A percentile compares a stretch with the other conserved stretches of the same genome.
phyloP scores from a whole-genome alignment of 1,140 invertebrate species.

The Dinoponera quadriceps region DNA sequence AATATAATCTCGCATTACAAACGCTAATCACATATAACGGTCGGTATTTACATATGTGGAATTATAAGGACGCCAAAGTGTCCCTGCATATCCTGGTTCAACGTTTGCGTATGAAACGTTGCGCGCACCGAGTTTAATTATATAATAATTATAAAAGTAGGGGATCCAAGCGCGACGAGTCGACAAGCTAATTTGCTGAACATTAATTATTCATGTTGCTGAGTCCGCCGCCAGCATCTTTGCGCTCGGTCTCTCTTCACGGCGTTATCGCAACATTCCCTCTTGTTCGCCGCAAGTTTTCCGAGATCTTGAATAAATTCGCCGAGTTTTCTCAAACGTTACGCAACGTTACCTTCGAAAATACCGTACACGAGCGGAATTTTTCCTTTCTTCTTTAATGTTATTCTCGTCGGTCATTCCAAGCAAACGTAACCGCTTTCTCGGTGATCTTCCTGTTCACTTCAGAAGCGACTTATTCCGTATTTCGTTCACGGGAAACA shows the following conservation, averaged over 20 bases:
- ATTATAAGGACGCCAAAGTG: no score
- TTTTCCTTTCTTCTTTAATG: not conserved
- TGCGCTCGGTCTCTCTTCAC: not conserved
- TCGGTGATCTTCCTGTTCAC: not conserved
- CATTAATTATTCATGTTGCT: slow-evolving; percentile 37
- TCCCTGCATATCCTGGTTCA: not conserved
- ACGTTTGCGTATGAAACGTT: slow-evolving; percentile 1
- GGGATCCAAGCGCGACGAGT: not conserved
- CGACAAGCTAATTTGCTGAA: slow-evolving; percentile 33
- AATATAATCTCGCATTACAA: no score
- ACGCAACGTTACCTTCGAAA: not conserved
- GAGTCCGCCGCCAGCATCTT: not conserved
- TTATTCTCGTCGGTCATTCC: not conserved
- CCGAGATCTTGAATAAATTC: slow-evolving; percentile 19
- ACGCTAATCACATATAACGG: no score
- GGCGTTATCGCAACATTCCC: not conserved
- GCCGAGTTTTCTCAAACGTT: not conserved
- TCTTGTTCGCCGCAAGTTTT: not conserved
- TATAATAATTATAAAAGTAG: slow-evolving; percentile 27
- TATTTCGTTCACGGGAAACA: not conserved
- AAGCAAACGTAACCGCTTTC: not conserved
- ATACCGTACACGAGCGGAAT: not conserved
- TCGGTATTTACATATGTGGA: not conserved
- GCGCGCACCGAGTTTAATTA: no score
- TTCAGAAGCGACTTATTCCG: not conserved